These are phyloP conservation scores for Pseudopipra pipra DNA, from an alignment of 2,113 vertebrate species.

Conservation along the genomic window DNA sequence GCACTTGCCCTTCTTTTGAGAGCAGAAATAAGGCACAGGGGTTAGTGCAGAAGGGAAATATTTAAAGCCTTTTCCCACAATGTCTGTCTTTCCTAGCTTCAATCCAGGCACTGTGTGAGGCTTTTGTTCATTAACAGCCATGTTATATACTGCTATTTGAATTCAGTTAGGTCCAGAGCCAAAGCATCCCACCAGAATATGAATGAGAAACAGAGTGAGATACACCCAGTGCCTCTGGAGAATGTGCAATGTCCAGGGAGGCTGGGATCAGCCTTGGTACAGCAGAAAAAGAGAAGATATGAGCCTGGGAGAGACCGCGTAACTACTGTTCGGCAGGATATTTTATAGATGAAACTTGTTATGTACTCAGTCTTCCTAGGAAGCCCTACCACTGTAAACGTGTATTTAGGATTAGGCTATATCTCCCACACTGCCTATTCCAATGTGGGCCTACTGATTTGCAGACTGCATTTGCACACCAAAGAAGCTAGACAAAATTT, in stretches of 20 bases:
- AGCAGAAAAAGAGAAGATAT: background rate
- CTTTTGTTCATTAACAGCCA: background rate
- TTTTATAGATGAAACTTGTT: background rate
- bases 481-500: background rate
- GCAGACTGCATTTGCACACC: background rate
- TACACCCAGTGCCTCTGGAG: background rate
- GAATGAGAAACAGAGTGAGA: background rate
- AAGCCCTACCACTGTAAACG: background rate
- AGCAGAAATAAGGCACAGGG: background rate
- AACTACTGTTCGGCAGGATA: background rate
- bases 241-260: background rate
- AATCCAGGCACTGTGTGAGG: background rate
- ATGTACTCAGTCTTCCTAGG: background rate
- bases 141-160: background rate
- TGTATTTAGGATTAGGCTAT: background rate
- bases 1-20: background rate
- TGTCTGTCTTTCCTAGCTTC: background rate
- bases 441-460: background rate
- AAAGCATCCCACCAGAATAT: background rate
- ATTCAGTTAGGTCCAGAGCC: background rate
- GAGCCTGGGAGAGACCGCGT: background rate
- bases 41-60: constrained; percentile 5
- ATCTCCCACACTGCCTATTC: background rate
- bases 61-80: background rate
- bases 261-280: background rate